Conservation (phyloP, 2,797 vertebrate genomes). For the Natrix natrix region DNA sequence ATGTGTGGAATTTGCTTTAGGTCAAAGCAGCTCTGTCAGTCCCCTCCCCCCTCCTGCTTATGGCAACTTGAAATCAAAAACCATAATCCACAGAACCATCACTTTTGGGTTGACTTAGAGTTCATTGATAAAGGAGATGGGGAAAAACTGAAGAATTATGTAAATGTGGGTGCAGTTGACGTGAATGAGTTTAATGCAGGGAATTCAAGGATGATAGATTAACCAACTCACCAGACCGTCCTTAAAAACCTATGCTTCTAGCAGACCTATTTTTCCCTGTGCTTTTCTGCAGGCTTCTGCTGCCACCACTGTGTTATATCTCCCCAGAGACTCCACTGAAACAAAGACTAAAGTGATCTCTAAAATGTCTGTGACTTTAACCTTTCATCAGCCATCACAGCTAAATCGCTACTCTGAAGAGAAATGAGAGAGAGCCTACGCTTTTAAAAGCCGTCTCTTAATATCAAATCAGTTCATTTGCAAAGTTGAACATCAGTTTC, state of each 20-base stretch:
- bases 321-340: conserved; percentile 26
- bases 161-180: neutral
- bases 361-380: conserved; percentile 31
- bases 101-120: neutral
- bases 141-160: neutral
- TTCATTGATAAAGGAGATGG: neutral
- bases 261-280: neutral
- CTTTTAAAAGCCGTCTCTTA: conserved; percentile 48
- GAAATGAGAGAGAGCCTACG: conserved; percentile 23
- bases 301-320: conserved; percentile 44
- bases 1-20: no score
- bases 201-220: neutral
- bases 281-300: conserved; percentile 4
- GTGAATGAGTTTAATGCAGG: neutral
- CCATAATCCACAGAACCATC: neutral
- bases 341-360: conserved; percentile 50
- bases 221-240: conserved; percentile 4
- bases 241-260: conserved; percentile 13
- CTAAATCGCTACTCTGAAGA: conserved; percentile 58
- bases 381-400: conserved; percentile 41
- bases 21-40: no score
- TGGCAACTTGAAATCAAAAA: no score
- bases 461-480: conserved; percentile 56
- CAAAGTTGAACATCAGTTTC: conserved; percentile 48
- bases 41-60: no score